These are phyloP conservation scores for Drosophila nannoptera DNA, from an alignment of 1,140 invertebrate genomes.

Conservation along the genomic window DNA sequence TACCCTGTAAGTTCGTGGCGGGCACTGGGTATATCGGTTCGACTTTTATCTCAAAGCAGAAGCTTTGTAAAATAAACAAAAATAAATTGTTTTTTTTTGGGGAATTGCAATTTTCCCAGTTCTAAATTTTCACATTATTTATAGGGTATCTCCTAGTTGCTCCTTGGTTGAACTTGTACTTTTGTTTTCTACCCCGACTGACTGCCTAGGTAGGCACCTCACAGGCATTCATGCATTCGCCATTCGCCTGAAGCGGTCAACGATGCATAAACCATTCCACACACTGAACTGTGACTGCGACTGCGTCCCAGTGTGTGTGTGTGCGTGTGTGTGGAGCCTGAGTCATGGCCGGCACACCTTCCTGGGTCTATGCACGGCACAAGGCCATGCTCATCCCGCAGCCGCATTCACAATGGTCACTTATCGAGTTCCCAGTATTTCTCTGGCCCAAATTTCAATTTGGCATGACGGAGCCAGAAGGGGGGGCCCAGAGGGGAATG, in stretches of 20 bases:
- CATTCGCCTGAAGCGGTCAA: slow-evolving; percentile 58
- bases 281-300: slow-evolving; percentile 31
- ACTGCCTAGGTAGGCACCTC: slow-evolving; percentile 14
- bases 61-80: no score
- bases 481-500: not conserved
- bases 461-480: not conserved
- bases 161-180: no score
- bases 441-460: slow-evolving; percentile 6
- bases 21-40: not conserved
- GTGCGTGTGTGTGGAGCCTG: not conserved
- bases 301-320: slow-evolving; percentile 11
- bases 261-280: slow-evolving; percentile 51
- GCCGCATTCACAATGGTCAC: slow-evolving; percentile 10
- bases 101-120: no score
- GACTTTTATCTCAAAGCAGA: no score
- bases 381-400: slow-evolving; percentile 19
- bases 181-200: not conserved
- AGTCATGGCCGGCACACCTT: slow-evolving; percentile 17
- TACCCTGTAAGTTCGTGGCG: not conserved
- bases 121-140: no score
- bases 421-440: slow-evolving; percentile 1
- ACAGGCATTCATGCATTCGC: slow-evolving; percentile 41
- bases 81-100: no score
- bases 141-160: not conserved
- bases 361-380: slow-evolving; percentile 14